Base-by-base conservation (phyloP, 2,888 invertebrate genomes). In the Coleophora flavipennella region DNA sequence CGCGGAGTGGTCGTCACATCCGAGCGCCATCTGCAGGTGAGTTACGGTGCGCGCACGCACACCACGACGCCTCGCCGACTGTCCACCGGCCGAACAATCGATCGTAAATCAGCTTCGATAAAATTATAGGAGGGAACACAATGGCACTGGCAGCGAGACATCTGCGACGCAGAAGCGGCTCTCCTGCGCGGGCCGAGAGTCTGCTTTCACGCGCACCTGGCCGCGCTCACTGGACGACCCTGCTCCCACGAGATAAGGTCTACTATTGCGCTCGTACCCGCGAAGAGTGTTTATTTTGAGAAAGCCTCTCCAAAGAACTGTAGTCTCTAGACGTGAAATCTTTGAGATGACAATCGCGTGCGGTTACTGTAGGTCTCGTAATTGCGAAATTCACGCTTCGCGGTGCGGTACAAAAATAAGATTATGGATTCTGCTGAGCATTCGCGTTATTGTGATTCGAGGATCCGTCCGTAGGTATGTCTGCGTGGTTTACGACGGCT, bases 21-120 rank as follows among this genome's bases (percentile, higher is more conserved):
- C 68, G 62, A 64, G 69, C 75, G 68, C 72, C 78, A 73, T 75
- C 79, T 75, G 77, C 78, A 79, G 80, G 81, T 79, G 70, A 69
- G 62, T 63, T 62, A 55, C 53, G 54, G 52, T 46, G 49, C 45
- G 50, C 59, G 64, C 58, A 62, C 74, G 69, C 77, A 73, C 78
- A 41, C 71, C 76, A 72, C 75, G 52, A 58, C 62, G 60, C 58
- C 64, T 53, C 65, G 56, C 66, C 60, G 59, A 72, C 79, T 83
- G 80, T 81, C 83, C 80, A 66, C 72, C 68, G 73, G 63, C 61
- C 74, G 77, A 84, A 84, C 84, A 84, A 84, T 84, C 81, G 84
- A 83, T 83, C 84, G 78, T 84, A 84, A 84, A 84, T 83, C 83
- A 79, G 68, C 77, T 80, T 78, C 83, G 83, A 84, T 84, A 84